Conservation (phyloP, 1,140 invertebrate species). For the Penaeus indicus region DNA sequence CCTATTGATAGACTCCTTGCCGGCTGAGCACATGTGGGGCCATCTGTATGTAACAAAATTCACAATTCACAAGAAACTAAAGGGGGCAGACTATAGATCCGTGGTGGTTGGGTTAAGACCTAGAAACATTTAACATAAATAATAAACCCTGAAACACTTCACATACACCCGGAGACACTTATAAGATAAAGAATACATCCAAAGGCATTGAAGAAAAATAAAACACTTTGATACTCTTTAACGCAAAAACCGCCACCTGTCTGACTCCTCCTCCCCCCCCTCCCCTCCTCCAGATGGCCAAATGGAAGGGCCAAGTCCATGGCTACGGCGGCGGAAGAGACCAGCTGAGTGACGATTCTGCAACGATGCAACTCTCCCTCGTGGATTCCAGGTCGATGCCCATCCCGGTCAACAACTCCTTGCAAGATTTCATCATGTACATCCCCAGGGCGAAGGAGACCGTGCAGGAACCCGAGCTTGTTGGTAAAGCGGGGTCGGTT, state of each 20-base stretch:
- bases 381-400: conserved; percentile 46
- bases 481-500: conserved; percentile 15
- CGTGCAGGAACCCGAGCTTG: conserved; percentile 46
- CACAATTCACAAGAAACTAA: no score
- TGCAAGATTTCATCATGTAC: conserved; percentile 62
- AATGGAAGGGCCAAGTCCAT: conserved; percentile 59
- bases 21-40: no score
- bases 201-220: no score
- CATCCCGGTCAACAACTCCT: conserved; percentile 55
- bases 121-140: no score
- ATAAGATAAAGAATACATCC: no score
- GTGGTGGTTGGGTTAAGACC: no score
- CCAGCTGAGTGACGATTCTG: conserved; percentile 55
- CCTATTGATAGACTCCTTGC: no score
- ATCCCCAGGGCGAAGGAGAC: conserved; percentile 53
- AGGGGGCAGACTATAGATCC: no score
- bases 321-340: conserved; percentile 59
- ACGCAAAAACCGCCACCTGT: not conserved
- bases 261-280: not conserved
- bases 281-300: conserved; percentile 48
- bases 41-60: no score
- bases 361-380: conserved; percentile 56
- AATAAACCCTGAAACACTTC: no score
- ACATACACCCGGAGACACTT: no score
- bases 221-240: no score